These are phyloP conservation scores for Herpetotheres cachinnans DNA, from an alignment of 2,113 vertebrate genomes.

Conservation along the genomic window DNA sequence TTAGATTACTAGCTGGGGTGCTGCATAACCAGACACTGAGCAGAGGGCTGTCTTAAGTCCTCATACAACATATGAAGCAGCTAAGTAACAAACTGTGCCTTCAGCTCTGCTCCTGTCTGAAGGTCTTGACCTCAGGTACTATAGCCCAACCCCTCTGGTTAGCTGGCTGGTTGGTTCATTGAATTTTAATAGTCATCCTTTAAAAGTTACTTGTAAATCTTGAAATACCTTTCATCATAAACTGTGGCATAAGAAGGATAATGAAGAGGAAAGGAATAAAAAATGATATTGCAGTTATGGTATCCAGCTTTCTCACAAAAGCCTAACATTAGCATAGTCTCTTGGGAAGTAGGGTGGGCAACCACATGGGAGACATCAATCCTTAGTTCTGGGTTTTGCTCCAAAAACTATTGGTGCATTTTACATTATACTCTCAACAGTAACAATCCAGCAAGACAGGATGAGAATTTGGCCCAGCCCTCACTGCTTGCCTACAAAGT, in stretches of 20 bases:
- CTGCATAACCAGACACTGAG: neutral
- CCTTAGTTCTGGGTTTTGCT: neutral
- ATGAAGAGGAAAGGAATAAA: neutral
- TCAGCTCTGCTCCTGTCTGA: neutral
- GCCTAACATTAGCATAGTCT: neutral
- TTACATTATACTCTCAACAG: neutral
- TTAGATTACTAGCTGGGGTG: neutral
- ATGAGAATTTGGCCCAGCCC: neutral
- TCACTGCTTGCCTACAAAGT: neutral
- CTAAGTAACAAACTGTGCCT: neutral
- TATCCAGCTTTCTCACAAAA: neutral
- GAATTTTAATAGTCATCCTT: neutral
- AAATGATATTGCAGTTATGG: rapidly evolving
- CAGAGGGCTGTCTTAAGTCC: neutral
- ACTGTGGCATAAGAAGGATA: neutral
- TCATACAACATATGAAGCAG: neutral
- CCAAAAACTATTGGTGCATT: neutral
- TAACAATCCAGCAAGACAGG: neutral
- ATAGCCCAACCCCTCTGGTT: neutral
- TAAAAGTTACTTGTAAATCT: neutral
- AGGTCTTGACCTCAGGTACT: neutral
- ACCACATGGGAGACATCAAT: neutral
- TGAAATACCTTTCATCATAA: neutral
- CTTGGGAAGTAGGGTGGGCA: neutral
- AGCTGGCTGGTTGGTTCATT: neutral